Evolutionary conservation across 2,113 vertebrate species (phyloP), one percentile per base, ranked within the genome.

Genomic region (Glareola pratincola): DNA sequence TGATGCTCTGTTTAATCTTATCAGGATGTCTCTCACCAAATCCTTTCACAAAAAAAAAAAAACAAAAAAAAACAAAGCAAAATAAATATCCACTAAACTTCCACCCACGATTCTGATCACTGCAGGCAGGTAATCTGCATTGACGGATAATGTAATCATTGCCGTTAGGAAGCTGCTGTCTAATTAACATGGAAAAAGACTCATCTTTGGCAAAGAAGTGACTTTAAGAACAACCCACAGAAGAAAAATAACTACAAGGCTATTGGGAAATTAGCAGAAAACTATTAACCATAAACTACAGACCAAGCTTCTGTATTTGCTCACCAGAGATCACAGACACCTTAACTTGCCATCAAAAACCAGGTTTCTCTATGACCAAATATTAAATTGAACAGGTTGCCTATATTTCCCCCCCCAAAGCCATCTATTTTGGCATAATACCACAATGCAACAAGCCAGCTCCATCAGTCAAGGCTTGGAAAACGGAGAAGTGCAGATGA

Each of bases 1-100:
- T 88, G 54, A 53, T 85, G 41, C 50, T 92, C n/a, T 56, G 63
- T 85, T 94, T 90, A 85, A 95, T 95, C 78, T 64, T 73, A 96
- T 91, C 77, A 87, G 27, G 48, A 87, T 78, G 48, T 66, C 88
- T 82, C 45, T 85, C 76, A 91, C 24, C 20, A 53, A 95, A 89
- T 62, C 88, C 51, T n/a, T 80, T 85, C 16, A 32, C 48, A 27
- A 32, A 75, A 78, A 60, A 48, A 43, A 21, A 47, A 91, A 63
- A 9, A 29, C 8, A 62, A 90, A n/a, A n/a, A n/a, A n/a, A n/a
- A n/a, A n/a, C n/a, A n/a, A n/a, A n/a, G n/a, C n/a, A n/a, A n/a
- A n/a, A n/a, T n/a, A n/a, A 96, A 88, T 51, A 62, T 15, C 29
- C 76, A 67, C 63, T 86, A 47, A 84, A 80, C 13, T 92, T 71